Conservation (phyloP, 2,113 vertebrate species). For the Pseudopodoces humilis region DNA sequence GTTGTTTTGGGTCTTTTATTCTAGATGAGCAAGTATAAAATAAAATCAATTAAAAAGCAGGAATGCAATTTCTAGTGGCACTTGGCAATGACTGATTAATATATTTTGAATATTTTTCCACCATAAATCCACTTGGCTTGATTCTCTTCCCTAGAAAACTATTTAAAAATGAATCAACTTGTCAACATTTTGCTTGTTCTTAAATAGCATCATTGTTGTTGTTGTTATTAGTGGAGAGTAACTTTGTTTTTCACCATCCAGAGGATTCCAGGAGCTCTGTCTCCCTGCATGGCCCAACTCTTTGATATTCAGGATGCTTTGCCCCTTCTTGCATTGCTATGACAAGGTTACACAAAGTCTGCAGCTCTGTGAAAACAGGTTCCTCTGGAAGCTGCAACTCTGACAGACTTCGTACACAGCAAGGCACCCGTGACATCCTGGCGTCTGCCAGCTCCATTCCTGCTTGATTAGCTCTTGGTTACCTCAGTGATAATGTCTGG, state of each 20-base stretch:
- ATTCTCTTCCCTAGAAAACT: slow-evolving; percentile 17
- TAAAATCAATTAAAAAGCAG: slow-evolving; percentile 21
- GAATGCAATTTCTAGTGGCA: slow-evolving; percentile 25
- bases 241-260: background rate
- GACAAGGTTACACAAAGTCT: slow-evolving; percentile 70
- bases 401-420: slow-evolving; percentile 67
- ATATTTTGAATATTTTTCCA: slow-evolving; percentile 25
- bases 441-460: slow-evolving; percentile 63
- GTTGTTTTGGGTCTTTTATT: background rate
- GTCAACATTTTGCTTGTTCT: slow-evolving; percentile 49
- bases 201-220: background rate
- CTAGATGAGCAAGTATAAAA: background rate
- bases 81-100: slow-evolving; percentile 17
- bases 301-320: slow-evolving; percentile 21
- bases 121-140: background rate
- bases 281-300: background rate
- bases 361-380: slow-evolving; percentile 28
- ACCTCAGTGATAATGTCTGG: slow-evolving; percentile 75
- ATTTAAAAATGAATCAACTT: slow-evolving; percentile 43
- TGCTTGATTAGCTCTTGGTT: slow-evolving; percentile 75
- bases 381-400: slow-evolving; percentile 57
- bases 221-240: background rate
- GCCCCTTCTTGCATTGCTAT: slow-evolving; percentile 31
- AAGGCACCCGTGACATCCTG: slow-evolving; percentile 65
- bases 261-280: background rate